Conservation (phyloP, 2,888 invertebrate species). For the Nomada fabriciana region DNA sequence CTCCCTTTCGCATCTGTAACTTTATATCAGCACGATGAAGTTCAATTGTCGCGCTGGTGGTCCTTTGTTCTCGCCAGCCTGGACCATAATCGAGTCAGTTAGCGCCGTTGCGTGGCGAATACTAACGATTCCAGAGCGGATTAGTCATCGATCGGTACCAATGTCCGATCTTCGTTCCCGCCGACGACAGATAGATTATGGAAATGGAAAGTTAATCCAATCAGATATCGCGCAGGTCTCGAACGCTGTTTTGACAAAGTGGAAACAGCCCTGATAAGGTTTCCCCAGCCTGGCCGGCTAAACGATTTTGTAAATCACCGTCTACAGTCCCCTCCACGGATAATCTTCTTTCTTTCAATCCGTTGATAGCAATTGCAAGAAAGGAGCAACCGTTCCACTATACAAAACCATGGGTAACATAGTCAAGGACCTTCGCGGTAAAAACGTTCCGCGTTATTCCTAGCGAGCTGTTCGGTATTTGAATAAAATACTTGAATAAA, state of each 20-base stretch:
- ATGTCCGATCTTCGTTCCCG: conserved; percentile 58
- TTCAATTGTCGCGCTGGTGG: conserved; percentile 70
- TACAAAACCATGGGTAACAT: not conserved
- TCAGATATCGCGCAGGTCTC: conserved; percentile 49
- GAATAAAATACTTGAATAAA: too few species aligned
- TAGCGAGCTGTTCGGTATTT: too few species aligned
- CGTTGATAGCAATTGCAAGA: too few species aligned
- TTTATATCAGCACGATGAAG: conserved; percentile 70
- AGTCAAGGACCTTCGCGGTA: too few species aligned
- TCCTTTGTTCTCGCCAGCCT: conserved; percentile 62
- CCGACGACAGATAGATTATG: conserved; percentile 68
- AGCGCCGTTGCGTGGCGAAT: conserved; percentile 47
- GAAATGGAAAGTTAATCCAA: conserved; percentile 75
- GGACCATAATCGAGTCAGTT: conserved; percentile 68
- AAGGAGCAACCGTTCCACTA: too few species aligned
- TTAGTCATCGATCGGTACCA: conserved; percentile 76
- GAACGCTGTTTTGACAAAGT: conserved; percentile 62
- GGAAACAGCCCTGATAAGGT: conserved; percentile 36
- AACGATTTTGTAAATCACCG: too few species aligned
- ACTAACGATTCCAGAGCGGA: conserved; percentile 60
- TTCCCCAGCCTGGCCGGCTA: conserved; percentile 25
- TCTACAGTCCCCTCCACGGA: not conserved
- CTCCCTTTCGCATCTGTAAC: conserved; percentile 67
- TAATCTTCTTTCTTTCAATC: not conserved
- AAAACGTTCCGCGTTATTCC: too few species aligned